Evolutionary conservation across 2,797 vertebrate genomes (phyloP).

Genomic region (Molossus alvarezi): DNA sequence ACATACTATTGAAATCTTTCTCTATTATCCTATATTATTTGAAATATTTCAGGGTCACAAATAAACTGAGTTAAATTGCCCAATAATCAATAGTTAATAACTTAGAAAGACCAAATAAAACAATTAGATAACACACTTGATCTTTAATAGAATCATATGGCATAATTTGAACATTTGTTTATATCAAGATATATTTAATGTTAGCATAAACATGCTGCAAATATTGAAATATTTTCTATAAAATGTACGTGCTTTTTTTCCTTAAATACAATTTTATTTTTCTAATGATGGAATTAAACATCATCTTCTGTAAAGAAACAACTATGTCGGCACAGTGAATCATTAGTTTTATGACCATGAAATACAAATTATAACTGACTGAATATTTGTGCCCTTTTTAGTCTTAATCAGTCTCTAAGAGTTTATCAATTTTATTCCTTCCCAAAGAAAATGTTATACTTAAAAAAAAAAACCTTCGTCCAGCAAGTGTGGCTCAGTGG

Average conservation of each 20-base stretch:
- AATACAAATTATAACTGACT: neutral
- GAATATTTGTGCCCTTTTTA: neutral
- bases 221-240: neutral
- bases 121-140: neutral
- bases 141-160: neutral
- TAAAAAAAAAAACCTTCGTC: neutral
- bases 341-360: neutral
- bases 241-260: neutral
- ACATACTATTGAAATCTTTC: slow-evolving; percentile 36
- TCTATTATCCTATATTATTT: neutral
- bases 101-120: neutral
- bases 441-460: neutral
- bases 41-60: neutral
- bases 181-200: neutral
- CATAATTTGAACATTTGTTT: neutral
- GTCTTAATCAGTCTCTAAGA: neutral
- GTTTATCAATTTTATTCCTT: neutral
- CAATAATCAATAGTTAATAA: neutral
- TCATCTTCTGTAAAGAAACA: neutral
- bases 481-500: too few relatives aligned
- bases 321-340: neutral
- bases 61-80: neutral
- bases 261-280: neutral
- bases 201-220: neutral
- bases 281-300: neutral